phyloP scores from a whole-genome alignment of 2,113 vertebrate genomes.

The Xiphorhynchus elegans region DNA sequence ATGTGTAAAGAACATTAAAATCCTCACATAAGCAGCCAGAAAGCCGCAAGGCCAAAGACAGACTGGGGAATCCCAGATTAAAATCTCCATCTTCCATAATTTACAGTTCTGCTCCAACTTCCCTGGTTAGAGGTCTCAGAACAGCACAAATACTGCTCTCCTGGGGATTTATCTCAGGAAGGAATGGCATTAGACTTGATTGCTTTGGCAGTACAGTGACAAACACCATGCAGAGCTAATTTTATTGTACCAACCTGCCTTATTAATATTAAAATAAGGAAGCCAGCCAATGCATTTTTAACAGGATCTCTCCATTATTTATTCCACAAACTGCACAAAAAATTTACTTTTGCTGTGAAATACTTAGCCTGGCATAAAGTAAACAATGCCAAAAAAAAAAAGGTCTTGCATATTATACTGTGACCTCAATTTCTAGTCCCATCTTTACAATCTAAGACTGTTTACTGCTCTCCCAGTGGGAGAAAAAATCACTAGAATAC shows the following conservation, averaged over 20 bases:
- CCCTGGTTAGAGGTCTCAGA: neutral
- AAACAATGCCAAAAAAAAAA: slow-evolving; percentile 13
- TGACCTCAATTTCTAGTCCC: slow-evolving; percentile 51
- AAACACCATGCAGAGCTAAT: slow-evolving; percentile 57
- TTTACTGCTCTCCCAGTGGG: slow-evolving; percentile 2
- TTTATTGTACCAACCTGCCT: slow-evolving; percentile 53
- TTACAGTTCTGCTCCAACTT: neutral
- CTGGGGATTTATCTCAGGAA: slow-evolving; percentile 23
- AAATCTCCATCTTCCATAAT: slow-evolving; percentile 13
- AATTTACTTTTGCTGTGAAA: slow-evolving; percentile 33
- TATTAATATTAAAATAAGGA: slow-evolving; percentile 67
- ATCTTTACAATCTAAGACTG: slow-evolving; percentile 32
- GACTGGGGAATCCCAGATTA: neutral
- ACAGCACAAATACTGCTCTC: neutral
- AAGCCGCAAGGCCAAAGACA: neutral
- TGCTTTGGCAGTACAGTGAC: slow-evolving; percentile 49
- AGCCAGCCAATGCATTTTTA: slow-evolving; percentile 58
- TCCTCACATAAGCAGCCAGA: neutral
- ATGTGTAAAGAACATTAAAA: neutral
- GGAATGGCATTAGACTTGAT: neutral
- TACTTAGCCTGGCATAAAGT: slow-evolving; percentile 33
- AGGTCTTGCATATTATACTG: neutral
- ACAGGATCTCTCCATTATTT: slow-evolving; percentile 50
- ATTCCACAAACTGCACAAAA: slow-evolving; percentile 49
- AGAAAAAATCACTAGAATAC: slow-evolving; percentile 23